Evolutionary conservation across 1,140 invertebrate species (phyloP).

Genomic region (Papilio machaon): DNA sequence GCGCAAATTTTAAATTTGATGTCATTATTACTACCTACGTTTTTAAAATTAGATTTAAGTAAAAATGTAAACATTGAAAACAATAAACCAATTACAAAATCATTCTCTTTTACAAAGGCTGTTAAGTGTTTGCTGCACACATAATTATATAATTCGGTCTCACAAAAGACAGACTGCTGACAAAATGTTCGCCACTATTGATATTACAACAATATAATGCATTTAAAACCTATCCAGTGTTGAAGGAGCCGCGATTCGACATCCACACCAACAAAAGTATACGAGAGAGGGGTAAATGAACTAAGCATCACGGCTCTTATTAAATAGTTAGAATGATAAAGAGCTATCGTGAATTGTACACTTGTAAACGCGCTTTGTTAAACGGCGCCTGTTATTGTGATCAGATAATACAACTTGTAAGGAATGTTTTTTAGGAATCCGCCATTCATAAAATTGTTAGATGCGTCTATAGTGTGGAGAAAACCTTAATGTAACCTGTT

Average conservation of each 20-base stretch:
- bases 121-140: constrained; percentile 62
- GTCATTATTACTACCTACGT: not conserved
- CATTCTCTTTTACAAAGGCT: constrained; percentile 54
- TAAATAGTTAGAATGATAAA: constrained; percentile 75
- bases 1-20: too few relatives aligned
- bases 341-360: constrained; percentile 80
- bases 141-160: constrained; percentile 74
- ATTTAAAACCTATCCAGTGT: constrained; percentile 76
- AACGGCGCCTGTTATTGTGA: constrained; percentile 74
- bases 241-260: constrained; percentile 55
- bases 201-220: constrained; percentile 78
- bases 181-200: constrained; percentile 78
- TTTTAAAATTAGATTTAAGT: not conserved
- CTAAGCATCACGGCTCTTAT: constrained; percentile 61
- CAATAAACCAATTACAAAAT: constrained; percentile 50
- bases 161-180: constrained; percentile 71
- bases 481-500: constrained; percentile 76
- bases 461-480: constrained; percentile 70
- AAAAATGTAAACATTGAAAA: constrained; percentile 17
- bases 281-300: constrained; percentile 50
- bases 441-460: constrained; percentile 77
- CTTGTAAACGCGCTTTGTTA: constrained; percentile 79
- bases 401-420: constrained; percentile 80
- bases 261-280: constrained; percentile 47
- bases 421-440: constrained; percentile 80